Percentiles rank a stretch among this genome's conserved stretches.
These are phyloP conservation scores for Drosophila kepulauana DNA, from an alignment of 1,140 invertebrate species.

Conservation along the genomic window DNA sequence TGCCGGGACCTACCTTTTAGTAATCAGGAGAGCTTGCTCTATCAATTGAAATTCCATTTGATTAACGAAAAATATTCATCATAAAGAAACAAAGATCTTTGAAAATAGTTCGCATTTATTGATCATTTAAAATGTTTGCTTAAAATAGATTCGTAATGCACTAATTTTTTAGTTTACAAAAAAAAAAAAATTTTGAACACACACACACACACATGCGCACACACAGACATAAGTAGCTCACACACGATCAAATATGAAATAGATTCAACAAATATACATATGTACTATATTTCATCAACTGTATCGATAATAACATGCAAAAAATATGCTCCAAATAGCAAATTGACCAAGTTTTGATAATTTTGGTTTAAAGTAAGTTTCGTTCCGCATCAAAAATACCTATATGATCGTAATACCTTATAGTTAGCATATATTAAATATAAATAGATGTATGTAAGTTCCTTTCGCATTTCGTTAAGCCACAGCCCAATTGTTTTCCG, in stretches of 20 bases:
- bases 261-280: conserved; percentile 4
- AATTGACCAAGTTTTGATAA: conserved; percentile 13
- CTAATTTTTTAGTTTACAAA: conserved; percentile 61
- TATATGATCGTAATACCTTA: conserved; percentile 2
- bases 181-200: conserved; percentile 33
- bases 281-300: neutral
- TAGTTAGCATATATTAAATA: conserved; percentile 4
- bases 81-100: neutral
- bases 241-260: neutral
- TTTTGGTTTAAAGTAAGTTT: conserved; percentile 10
- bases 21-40: no score
- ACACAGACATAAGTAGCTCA: neutral
- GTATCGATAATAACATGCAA: conserved; percentile 12
- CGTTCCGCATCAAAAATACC: conserved; percentile 7
- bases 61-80: no score
- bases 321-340: conserved; percentile 6
- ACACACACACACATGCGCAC: neutral
- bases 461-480: conserved; percentile 5
- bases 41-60: no score
- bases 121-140: conserved; percentile 64
- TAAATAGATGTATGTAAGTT: conserved; percentile 9
- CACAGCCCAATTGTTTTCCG: conserved; percentile 15
- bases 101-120: conserved; percentile 67
- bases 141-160: conserved; percentile 29
- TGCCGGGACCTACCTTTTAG: no score